Conservation (phyloP, 2,888 invertebrate species). For the Craniophora ligustri region DNA sequence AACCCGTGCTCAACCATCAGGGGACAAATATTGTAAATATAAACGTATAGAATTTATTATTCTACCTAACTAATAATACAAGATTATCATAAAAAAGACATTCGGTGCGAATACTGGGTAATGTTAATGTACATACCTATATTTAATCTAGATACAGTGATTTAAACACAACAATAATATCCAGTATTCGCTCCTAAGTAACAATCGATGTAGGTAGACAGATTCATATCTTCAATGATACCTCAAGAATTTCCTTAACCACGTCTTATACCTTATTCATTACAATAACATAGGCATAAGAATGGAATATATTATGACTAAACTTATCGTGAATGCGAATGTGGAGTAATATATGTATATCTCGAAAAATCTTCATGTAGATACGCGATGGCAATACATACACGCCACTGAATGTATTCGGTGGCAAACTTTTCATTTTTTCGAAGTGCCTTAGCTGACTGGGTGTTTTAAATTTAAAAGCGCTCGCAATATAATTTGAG, state of each 20-base stretch:
- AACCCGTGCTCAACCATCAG: slow-evolving; percentile 30
- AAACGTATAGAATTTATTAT: background rate
- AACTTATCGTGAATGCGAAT: slow-evolving; percentile 24
- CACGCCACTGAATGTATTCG: slow-evolving; percentile 33
- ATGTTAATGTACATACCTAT: no score
- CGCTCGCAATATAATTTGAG: slow-evolving; percentile 46
- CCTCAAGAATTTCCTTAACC: slow-evolving; percentile 17
- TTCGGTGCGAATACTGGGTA: no score
- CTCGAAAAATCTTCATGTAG: slow-evolving; percentile 4
- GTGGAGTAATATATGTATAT: slow-evolving; percentile 19
- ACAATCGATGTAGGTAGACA: slow-evolving; percentile 28
- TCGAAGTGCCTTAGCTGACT: slow-evolving; percentile 19
- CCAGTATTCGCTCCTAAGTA: slow-evolving; percentile 9
- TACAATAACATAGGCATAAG: slow-evolving; percentile 17
- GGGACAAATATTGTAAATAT: slow-evolving; percentile 10
- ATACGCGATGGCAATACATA: slow-evolving; percentile 22
- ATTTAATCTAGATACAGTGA: no score
- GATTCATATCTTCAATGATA: slow-evolving; percentile 19
- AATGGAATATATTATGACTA: slow-evolving; percentile 21
- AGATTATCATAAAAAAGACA: no score
- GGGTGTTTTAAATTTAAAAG: slow-evolving; percentile 53
- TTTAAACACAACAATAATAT: no score
- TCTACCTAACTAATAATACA: no score
- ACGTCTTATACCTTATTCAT: slow-evolving; percentile 25
- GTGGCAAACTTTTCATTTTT: slow-evolving; percentile 31